Conservation (phyloP, 2,888 invertebrate genomes). For the Liopterus haemorrhoidalis region DNA sequence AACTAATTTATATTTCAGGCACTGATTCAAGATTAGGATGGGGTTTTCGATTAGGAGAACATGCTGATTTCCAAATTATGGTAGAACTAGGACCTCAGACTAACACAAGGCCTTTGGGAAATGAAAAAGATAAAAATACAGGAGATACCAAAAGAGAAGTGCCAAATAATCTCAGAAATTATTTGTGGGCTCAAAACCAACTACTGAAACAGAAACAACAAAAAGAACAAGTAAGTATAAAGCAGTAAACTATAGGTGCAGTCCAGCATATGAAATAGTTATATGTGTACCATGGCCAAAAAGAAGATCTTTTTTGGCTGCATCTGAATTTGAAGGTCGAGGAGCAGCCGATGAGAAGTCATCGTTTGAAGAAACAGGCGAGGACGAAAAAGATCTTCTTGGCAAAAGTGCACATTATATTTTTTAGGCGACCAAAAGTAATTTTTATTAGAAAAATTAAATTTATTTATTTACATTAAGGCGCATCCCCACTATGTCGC, state of each 20-base stretch:
- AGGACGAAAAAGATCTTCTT: too few species aligned
- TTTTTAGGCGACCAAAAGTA: too few species aligned
- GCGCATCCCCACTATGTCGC: too few species aligned
- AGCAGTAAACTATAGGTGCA: background rate
- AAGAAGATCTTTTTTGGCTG: too few species aligned
- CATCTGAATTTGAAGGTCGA: too few species aligned
- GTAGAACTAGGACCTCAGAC: conserved; percentile 74
- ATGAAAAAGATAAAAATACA: conserved; percentile 39
- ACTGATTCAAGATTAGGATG: conserved; percentile 74
- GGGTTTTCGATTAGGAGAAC: conserved; percentile 73
- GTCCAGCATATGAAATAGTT: too few species aligned
- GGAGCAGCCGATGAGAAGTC: too few species aligned
- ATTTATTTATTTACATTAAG: too few species aligned
- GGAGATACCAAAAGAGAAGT: conserved; percentile 48
- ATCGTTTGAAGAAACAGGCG: too few species aligned
- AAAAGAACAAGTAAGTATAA: conserved; percentile 1
- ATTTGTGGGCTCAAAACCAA: conserved; percentile 43
- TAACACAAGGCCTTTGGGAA: conserved; percentile 62
- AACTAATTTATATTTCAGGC: conserved; percentile 50
- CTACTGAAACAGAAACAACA: conserved; percentile 40
- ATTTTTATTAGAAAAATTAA: too few species aligned
- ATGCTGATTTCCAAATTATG: conserved; percentile 74
- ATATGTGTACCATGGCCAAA: background rate
- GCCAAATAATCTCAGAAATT: conserved; percentile 39
- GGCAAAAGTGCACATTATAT: too few species aligned